A percentile compares a stretch with the other conserved stretches of the same genome.
These are phyloP conservation scores for Orthosia cruda DNA, from an alignment of 2,888 invertebrate species.

Conservation along the genomic window DNA sequence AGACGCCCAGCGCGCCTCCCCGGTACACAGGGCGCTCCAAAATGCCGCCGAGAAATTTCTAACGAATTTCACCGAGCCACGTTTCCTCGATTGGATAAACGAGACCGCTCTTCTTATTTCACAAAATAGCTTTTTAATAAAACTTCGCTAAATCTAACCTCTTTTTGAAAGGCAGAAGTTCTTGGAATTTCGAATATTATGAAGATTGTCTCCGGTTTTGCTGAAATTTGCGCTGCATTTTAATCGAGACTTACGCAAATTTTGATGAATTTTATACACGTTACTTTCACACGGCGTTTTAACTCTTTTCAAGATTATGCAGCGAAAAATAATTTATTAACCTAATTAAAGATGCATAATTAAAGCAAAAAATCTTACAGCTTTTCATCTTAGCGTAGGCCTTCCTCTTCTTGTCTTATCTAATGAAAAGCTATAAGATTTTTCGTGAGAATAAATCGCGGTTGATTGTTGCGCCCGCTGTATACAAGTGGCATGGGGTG, in stretches of 20 bases:
- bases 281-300: not conserved
- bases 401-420: not conserved
- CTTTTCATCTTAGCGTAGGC: not conserved
- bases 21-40: conserved; percentile 81
- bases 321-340: not conserved
- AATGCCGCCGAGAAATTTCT: conserved; percentile 64
- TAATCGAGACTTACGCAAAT: not conserved
- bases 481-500: conserved; percentile 82
- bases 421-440: conserved; percentile 7
- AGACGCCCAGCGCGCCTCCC: conserved; percentile 88
- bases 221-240: conserved; percentile 4
- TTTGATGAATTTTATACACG: not conserved
- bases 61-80: conserved; percentile 23
- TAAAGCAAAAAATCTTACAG: not conserved
- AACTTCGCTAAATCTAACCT: not conserved
- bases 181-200: conserved; percentile 6
- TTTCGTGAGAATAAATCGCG: conserved; percentile 21
- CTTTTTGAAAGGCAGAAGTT: not conserved
- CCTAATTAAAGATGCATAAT: not conserved
- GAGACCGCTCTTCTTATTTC: not conserved
- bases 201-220: not conserved
- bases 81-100: conserved; percentile 3
- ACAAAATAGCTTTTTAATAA: conserved; percentile 12
- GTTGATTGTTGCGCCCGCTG: conserved; percentile 74
- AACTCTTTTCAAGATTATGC: not conserved